Base-by-base conservation (phyloP, 2,797 vertebrate genomes). In the Ateles fusciceps region DNA sequence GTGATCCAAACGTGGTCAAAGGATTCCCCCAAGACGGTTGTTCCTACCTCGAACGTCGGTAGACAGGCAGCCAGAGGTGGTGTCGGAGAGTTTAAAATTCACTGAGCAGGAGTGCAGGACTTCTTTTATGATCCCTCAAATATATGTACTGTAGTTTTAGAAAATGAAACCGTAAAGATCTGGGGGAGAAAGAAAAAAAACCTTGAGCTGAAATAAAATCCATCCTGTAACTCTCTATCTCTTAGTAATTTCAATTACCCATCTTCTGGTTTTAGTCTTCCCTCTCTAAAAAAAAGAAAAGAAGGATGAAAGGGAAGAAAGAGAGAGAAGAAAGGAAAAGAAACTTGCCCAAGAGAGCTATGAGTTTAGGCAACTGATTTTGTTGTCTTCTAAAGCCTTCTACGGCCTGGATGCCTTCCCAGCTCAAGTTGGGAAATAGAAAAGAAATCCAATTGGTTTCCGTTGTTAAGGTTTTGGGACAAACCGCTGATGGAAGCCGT, bases 361-460 rank as follows among this genome's bases (percentile, higher is more conserved):
- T 55, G 72, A 81, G 46, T 96, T 76, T 55, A 80, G 85, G 33
- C 79, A 91, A 91, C 61, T 7, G 22, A 33, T 68, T 91, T 94
- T 90, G 39, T 83, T 95, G 80, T 94, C 78, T 85, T 92, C 75
- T 89, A 24, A 89, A 94, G 57, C 21, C 21, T 39, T 42, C 33
- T 71, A 1, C n/a, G 81, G 52, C 61, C 71, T 76, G 68, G 64
- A 92, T 94, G 4, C 55, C 24, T 88, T 94, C 83, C 94, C 48
- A 26, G n/a, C 36, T 96, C 59, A 86, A 94, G 48, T 26, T 74
- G 52, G n/a, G 61, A 64, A 91, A n/a, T 33, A 87, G 39, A 86
- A 97, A 86, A 96, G 74, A 64, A 94, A 97, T 61, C n/a, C 50
- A 42, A 55, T 28, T 96, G 46, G 76, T 90, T 97, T 95, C 14